Percentiles rank a stretch among this genome's conserved stretches.
phyloP scores from a whole-genome alignment of 2,888 invertebrate species.

The Ecdyonurus torrentis region DNA sequence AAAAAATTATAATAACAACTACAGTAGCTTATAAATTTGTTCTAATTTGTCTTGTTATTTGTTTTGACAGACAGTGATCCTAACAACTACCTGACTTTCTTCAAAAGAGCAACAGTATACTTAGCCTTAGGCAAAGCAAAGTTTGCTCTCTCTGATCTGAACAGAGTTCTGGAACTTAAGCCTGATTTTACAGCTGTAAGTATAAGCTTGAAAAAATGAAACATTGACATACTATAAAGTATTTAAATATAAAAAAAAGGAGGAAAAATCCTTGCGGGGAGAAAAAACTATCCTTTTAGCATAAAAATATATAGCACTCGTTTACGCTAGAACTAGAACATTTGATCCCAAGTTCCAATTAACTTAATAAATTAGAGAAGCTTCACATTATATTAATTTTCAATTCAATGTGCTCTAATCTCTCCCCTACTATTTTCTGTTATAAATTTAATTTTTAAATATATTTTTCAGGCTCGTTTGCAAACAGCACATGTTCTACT shows the following conservation, averaged over 20 bases:
- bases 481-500: constrained; percentile 79
- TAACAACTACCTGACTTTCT: constrained; percentile 87
- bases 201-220: constrained; percentile 15
- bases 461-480: constrained; percentile 35
- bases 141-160: constrained; percentile 86
- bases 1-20: too few relatives aligned
- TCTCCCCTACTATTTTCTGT: too few relatives aligned
- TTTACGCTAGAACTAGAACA: too few relatives aligned
- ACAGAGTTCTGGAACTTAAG: constrained; percentile 80
- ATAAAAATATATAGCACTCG: neutral
- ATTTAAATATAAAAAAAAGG: too few relatives aligned
- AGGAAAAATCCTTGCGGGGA: too few relatives aligned
- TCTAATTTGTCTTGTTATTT: constrained; percentile 11
- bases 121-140: constrained; percentile 91
- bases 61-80: constrained; percentile 75
- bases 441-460: too few relatives aligned
- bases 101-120: constrained; percentile 89
- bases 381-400: too few relatives aligned
- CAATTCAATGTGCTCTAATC: too few relatives aligned
- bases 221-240: neutral
- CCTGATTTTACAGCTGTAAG: constrained; percentile 86
- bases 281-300: neutral
- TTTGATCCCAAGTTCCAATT: too few relatives aligned
- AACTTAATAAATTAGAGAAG: too few relatives aligned
- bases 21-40: neutral